Base-by-base conservation (phyloP, 2,888 invertebrate genomes). In the Brenthis daphne region DNA sequence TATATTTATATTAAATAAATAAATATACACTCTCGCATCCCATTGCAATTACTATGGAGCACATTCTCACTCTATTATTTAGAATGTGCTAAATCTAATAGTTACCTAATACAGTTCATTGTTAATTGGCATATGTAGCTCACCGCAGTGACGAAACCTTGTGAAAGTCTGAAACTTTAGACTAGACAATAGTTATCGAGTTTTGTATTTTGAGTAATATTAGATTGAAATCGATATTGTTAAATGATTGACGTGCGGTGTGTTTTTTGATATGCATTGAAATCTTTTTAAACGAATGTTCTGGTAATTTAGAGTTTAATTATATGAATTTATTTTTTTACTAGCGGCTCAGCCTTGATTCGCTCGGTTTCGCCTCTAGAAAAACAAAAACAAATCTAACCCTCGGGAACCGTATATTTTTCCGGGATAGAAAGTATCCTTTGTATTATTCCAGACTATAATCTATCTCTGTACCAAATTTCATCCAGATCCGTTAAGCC, bases 71-170 rank as follows among this genome's bases (percentile, higher is more conserved):
- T 33, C 29, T 14, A n/a, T 33, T 33, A 54, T 29, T 54, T 14
- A 12, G n/a, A 50, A 33, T 50, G 29, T 60, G 48, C 6, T 48
- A 60, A 60, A 60, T 60, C 50, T 20, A 33, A 60, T 60, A 48
- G 54, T 67, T 63, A 63, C 37, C 33, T 50, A 67, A 56, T 47
- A 29, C 33, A 29, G 24, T 29, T 24, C 43, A 29, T 37, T 63
- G 61, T 55, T 57, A 63, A 63, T 67, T 67, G 56, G 51, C 54
- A 56, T 56, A 67, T 56, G 50, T 57, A 67, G 58, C 20, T 48
- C 65, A 65, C 50, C 48, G 13, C 37, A 33, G 37, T 63, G 57
- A 58, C 57, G 65, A 58, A 65, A 47, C 51, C 5, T 43, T 53
- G 54, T 43, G 56, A 67, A 67, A 61, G 56, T 67, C 3, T 14